Conservation (phyloP, 2,113 vertebrate species). For the Megaceryle torquata region DNA sequence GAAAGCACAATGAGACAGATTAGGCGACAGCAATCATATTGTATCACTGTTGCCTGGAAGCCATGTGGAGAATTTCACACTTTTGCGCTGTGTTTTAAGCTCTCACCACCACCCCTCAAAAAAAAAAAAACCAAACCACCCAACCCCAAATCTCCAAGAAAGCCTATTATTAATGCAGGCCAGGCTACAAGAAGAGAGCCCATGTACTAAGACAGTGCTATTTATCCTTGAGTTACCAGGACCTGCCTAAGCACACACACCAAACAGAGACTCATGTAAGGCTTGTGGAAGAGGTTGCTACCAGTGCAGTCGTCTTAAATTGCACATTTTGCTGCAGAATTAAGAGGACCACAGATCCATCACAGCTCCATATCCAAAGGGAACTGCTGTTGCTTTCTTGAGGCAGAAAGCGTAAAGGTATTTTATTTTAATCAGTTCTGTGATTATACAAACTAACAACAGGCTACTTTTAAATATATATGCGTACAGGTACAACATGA, state of each 20-base stretch:
- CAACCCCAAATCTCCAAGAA: not conserved
- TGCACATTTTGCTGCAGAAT: not conserved
- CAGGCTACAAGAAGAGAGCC: not conserved
- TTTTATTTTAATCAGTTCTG: not conserved
- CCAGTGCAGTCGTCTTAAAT: not conserved
- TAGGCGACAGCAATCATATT: constrained; percentile 6
- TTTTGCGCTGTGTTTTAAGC: not conserved
- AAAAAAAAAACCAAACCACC: not conserved
- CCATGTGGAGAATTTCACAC: not conserved
- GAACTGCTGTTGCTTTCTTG: not conserved
- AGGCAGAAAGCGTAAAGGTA: not conserved
- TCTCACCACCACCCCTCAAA: not conserved
- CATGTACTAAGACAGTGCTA: not conserved
- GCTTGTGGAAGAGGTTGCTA: not conserved
- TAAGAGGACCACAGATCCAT: not conserved
- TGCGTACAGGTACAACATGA: not conserved
- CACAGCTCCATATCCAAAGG: not conserved
- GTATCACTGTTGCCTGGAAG: not conserved
- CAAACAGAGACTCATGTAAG: not conserved
- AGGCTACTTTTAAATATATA: not conserved
- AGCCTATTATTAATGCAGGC: not conserved
- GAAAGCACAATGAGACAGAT: constrained; percentile 37
- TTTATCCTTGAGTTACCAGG: not conserved
- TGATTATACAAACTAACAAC: not conserved
- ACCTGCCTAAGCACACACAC: not conserved